Base-by-base conservation (phyloP, 2,888 invertebrate genomes). In the Apotomis turbidana region DNA sequence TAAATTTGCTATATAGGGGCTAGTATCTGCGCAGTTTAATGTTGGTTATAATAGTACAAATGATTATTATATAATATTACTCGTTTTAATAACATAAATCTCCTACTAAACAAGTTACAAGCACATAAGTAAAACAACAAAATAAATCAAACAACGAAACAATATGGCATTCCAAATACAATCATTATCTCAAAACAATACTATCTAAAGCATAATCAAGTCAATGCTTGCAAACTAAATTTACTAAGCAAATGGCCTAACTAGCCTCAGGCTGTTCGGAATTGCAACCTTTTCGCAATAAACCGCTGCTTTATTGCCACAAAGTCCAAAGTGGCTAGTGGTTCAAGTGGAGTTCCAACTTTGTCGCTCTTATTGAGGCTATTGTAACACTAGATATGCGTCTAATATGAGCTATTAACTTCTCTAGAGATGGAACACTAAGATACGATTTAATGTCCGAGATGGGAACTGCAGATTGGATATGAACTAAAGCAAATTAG, bases 371-470 rank as follows among this genome's bases (percentile, higher is more conserved):
- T 44, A 41, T 15, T 10, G 60, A 70, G 68, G 54, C 60, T 71
- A 69, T 73, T 76, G 76, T 78, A 76, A 78, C 72, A 76, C 71
- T 71, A 77, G 78, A 79, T 78, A 75, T 74, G 74, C 74, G 77
- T 72, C 75, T 82, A 82, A 83, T 84, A 84, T 82, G 84, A 84
- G 84, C 85, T 85, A 87, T 87, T 85, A 85, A 84, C 81, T 80
- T 77, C 79, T 80, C 78, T 75, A 75, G 66, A 79, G 82, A 83
- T 81, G 79, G 78, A 83, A 81, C 79, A 81, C 70, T 78, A 73
- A 77, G 86, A 87, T 87, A 87, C 73, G 74, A 78, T 81, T 79
- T 85, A 84, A 87, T 83, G 80, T 81, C 62, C 77, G 78, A 83
- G 88, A 89, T 89, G 84, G 86, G 87, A 74, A 78, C 77, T 75